Base-by-base conservation (phyloP, 2,888 invertebrate genomes). In the Cerastis leucographa region DNA sequence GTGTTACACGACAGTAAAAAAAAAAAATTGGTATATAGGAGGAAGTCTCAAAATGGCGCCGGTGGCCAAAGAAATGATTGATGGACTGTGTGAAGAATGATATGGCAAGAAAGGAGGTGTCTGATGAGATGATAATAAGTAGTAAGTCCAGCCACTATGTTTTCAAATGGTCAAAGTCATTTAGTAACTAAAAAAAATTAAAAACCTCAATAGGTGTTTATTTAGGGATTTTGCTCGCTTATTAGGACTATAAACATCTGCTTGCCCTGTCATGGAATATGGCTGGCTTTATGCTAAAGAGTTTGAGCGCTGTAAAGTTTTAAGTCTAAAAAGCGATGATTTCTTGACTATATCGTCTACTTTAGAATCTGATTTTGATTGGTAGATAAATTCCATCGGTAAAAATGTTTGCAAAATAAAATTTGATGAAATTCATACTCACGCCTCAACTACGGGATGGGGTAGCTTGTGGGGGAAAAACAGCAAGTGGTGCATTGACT, bases 181-280 rank as follows among this genome's bases (percentile, higher is more conserved):
- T 8, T 19, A n/a, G 0, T 14, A 49, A 5, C 17, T 49, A 17
- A 54, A 69, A 2, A 69, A 64, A 49, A 17, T 49, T 44, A 40
- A 64, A 59, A n/a, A 22, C 0, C 1, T 64, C 0, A 69, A 25
- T 1, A 25, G 40, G 3, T 74, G 74, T 46, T 69, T 54, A 51
- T 56, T 74, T 7, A 64, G 68, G 29, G 62, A 68, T 54, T 74
- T 74, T 64, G 64, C 74, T 14, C 51, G 54, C 4, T 44, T 74
- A n/a, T 44, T 74, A 25, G 69, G 74, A 17, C 17, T 74, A 2
- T 66, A 25, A 56, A 44, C 22, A 8, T 62, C 68, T 51, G 67
- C 62, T 65, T 42, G n/a, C n/a, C n/a, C n/a, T n/a, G n/a, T n/a
- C n/a, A n/a, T n/a, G n/a, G 69, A 54, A 25, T 59, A 69, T 42